A percentile compares a stretch with the other conserved stretches of the same genome.
Conservation (phyloP, 1,140 invertebrate genomes). For the Lepeophtheirus salmonis region DNA sequence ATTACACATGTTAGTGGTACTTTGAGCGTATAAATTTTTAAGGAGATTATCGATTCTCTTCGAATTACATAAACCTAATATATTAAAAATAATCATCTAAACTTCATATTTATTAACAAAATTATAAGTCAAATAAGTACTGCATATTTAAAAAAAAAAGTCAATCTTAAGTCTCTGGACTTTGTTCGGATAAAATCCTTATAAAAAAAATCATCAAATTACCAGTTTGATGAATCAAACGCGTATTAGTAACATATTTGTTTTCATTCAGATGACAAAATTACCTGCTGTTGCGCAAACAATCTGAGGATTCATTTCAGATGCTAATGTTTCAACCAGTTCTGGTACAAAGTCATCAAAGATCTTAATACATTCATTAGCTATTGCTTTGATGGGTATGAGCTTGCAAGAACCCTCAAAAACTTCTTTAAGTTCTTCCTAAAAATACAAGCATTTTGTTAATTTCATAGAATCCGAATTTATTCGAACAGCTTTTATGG, state of each 20-base stretch:
- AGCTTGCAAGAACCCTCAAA: constrained; percentile 71
- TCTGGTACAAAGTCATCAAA: constrained; percentile 71
- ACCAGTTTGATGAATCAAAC: no score
- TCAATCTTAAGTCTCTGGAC: no score
- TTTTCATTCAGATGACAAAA: background rate
- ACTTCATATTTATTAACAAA: background rate
- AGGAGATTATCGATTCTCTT: constrained; percentile 45
- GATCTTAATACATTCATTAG: constrained; percentile 53
- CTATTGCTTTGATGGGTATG: constrained; percentile 51
- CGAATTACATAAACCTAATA: constrained; percentile 56
- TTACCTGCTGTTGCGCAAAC: constrained; percentile 13
- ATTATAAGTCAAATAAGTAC: no score
- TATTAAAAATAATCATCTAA: background rate
- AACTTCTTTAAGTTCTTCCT: constrained; percentile 63
- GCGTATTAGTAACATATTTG: background rate
- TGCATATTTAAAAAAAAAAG: no score
- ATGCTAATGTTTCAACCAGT: constrained; percentile 60
- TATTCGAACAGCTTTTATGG: no score
- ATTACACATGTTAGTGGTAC: background rate
- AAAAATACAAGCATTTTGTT: constrained; percentile 24
- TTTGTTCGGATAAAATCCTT: no score
- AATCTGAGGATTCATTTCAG: constrained; percentile 60
- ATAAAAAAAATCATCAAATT: no score
- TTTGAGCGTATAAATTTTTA: background rate
- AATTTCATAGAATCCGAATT: no score